Base-by-base conservation (phyloP, 2,113 vertebrate genomes). In the Alligator sinensis region DNA sequence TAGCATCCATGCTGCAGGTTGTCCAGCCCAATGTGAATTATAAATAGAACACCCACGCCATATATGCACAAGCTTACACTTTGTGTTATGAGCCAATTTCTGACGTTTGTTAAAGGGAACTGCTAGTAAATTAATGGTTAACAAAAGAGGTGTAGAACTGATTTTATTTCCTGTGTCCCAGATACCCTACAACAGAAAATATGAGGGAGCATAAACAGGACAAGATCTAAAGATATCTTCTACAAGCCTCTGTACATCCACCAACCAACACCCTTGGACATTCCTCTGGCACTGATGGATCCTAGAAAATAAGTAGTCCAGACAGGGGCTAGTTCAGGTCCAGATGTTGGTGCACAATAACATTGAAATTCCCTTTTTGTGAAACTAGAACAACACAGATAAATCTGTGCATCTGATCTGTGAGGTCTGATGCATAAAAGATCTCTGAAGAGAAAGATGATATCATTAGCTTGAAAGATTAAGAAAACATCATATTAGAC, bases 381-480 rank as follows among this genome's bases (percentile, higher is more conserved):
- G 27, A 11, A 89, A 30, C 12, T 27, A 57, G n/a, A 58, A 66
- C 77, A 74, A 77, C 90, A 90, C 72, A 84, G 38, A 27, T 82
- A 75, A 82, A 0, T 2, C 34, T 34, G 34, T 34, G 34, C 34
- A 34, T 34, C 34, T 34, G 34, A 34, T 34, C 34, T 34, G 10
- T 61, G 15, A 86, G 59, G 27, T 47, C 79, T 27, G 25, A 55
- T 79, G 25, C 86, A 96, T 94, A 90, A 60, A 55, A 95, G 86
- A 5, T 66, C 27, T 77, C 58, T 79, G 86, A 85, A 91, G 9
- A 88, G 86, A 89, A 93, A 79, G 63, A 87, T 2, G 1, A 55
- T 64, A 58, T 88, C 38, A 30, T 92, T 82, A 76, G 54, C 27
- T 88, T 58, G 88, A 87, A 93, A 0, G 7, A 86, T 16, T 93